phyloP scores from a whole-genome alignment of 2,888 invertebrate species.

The Sturmia bella region DNA sequence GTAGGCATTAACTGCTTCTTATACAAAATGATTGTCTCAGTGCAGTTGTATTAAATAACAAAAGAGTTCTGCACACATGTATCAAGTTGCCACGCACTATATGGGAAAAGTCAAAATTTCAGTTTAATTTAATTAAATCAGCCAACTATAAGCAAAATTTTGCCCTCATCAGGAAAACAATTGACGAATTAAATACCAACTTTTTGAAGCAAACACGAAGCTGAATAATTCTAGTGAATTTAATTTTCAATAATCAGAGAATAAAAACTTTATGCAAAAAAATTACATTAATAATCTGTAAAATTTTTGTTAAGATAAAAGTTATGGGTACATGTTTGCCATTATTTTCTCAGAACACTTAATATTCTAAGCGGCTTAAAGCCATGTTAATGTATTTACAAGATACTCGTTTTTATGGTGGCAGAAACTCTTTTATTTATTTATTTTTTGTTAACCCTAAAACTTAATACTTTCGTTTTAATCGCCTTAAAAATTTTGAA shows the following conservation, averaged over 20 bases:
- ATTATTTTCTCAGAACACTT: neutral
- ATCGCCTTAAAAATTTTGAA: constrained; percentile 64
- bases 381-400: constrained; percentile 48
- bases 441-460: constrained; percentile 8
- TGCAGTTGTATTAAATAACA: constrained; percentile 3
- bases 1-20: neutral
- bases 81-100: constrained; percentile 12
- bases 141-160: neutral
- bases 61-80: neutral
- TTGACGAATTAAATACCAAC: neutral
- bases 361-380: constrained; percentile 32
- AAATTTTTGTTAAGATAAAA: too few relatives aligned
- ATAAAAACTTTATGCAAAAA: too few relatives aligned
- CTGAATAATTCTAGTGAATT: too few relatives aligned
- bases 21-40: neutral
- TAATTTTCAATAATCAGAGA: too few relatives aligned
- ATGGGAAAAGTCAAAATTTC: constrained; percentile 30
- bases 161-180: neutral
- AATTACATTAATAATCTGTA: too few relatives aligned
- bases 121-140: constrained; percentile 58
- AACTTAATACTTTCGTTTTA: constrained; percentile 48
- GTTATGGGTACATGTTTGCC: neutral
- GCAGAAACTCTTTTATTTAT: too few relatives aligned
- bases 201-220: too few relatives aligned
- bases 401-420: constrained; percentile 17